phyloP scores from a whole-genome alignment of 2,888 invertebrate genomes.

The Pegoplata infirma region DNA sequence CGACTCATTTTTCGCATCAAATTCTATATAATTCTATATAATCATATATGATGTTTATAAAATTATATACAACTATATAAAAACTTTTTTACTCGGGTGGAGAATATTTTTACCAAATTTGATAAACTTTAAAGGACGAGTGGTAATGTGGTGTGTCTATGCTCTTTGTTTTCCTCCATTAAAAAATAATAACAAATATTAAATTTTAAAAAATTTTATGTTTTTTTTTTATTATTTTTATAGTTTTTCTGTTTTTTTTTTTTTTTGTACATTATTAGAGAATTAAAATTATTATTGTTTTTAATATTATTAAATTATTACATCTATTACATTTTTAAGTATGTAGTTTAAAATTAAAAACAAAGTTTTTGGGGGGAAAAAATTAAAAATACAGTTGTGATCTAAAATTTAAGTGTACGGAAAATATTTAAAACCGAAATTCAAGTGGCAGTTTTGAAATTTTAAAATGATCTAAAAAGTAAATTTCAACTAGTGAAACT shows the following conservation, averaged over 20 bases:
- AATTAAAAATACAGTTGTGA: not conserved
- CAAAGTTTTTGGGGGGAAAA: not conserved
- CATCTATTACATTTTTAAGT: not conserved
- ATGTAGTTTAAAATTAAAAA: slow-evolving; percentile 14
- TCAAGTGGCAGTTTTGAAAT: slow-evolving; percentile 34
- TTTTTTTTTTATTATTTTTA: not conserved
- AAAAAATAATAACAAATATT: too few species aligned
- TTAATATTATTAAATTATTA: slow-evolving; percentile 21
- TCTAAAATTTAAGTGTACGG: not conserved
- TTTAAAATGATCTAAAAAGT: slow-evolving; percentile 15
- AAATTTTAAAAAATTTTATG: not conserved
- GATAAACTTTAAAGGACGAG: too few species aligned
- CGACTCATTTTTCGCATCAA: too few species aligned
- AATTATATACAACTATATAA: too few species aligned
- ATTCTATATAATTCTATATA: too few species aligned
- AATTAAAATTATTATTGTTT: slow-evolving; percentile 26
- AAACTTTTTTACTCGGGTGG: too few species aligned
- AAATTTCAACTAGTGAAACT: slow-evolving; percentile 9
- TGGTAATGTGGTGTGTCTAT: too few species aligned
- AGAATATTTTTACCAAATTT: too few species aligned
- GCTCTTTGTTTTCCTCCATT: too few species aligned
- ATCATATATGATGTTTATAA: too few species aligned
- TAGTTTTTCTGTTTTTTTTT: slow-evolving; percentile 1
- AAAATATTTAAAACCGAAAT: not conserved
- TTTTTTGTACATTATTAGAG: slow-evolving; percentile 37